Evolutionary conservation across 2,888 invertebrate species (phyloP).

Genomic region (Amiota minor): DNA sequence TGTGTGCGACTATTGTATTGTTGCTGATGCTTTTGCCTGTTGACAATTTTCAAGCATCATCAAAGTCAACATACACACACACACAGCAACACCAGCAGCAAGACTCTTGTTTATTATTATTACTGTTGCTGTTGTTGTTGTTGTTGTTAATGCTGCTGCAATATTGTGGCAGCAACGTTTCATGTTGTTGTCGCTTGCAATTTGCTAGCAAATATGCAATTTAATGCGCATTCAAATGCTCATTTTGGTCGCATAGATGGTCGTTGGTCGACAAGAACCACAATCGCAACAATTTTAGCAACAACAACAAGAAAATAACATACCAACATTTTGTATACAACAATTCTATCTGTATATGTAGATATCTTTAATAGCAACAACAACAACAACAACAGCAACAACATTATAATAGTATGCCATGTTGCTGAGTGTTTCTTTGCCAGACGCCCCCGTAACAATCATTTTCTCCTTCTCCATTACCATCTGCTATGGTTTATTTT

Average conservation of each 20-base stretch:
- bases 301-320: background rate
- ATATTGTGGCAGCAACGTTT: too few species aligned
- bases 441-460: background rate
- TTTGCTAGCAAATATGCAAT: slow-evolving; percentile 31
- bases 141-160: background rate
- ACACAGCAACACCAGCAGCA: slow-evolving; percentile 7
- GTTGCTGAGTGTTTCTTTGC: background rate
- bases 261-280: slow-evolving; percentile 1
- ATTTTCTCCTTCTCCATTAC: background rate
- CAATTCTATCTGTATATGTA: background rate
- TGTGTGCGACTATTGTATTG: too few species aligned
- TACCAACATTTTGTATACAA: background rate
- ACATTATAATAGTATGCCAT: too few species aligned
- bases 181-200: slow-evolving; percentile 14
- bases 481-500: background rate
- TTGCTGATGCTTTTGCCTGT: background rate
- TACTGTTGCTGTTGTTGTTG: background rate
- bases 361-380: background rate
- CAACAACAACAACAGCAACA: too few species aligned
- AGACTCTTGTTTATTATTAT: slow-evolving; percentile 14
- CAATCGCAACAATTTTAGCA: slow-evolving; percentile 13
- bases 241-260: slow-evolving; percentile 32
- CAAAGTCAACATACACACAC: slow-evolving; percentile 3
- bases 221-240: slow-evolving; percentile 31
- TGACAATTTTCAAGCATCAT: slow-evolving; percentile 31